Evolutionary conservation across 2,888 invertebrate genomes (phyloP), one percentile per base, ranked within the genome.

Genomic region (Sycophila texana): DNA sequence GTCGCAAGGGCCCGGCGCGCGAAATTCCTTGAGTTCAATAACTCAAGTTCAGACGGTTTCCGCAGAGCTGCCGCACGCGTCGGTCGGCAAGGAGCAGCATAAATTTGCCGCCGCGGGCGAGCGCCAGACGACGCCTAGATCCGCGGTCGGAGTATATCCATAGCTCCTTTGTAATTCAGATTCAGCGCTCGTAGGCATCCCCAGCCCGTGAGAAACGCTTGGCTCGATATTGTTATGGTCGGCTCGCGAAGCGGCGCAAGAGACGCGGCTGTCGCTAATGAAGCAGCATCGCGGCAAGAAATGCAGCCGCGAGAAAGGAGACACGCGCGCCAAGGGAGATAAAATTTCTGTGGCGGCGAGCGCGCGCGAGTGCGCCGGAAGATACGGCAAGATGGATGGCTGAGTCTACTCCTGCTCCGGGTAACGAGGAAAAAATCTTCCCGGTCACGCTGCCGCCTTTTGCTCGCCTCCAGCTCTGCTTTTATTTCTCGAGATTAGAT

Each of bases 231-330:
- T 67, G 55, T 73, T 77, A 67, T 60, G 79, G 77, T 77, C 81
- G 80, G 77, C 77, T 77, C 79, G 82, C 79, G 82, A 82, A 81
- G 81, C 76, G 80, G 30, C 72, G 72, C 51, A 10, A n/a, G 18
- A 49, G 53, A 53, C 47, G 60, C 39, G 79, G 26, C 79, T 81
- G 85, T 85, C 84, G 81, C 85, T 87, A 86, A 87, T 84, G 86
- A 87, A 88, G 26, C 85, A 80, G 83, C 82, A 57, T 67, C 39
- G 66, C 53, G 30, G 60, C 75, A 75, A 82, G 81, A 82, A 82
- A 83, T 79, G 82, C 84, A 1, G n/a, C 2, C 7, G 67, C 53
- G 16, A 47, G 12, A 20, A 47, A 47, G 13, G 26, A n/a, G n/a
- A 39, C 39, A 7, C 39, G 39, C n/a, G n/a, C 30, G 30, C 30